Base-by-base conservation (phyloP, 2,797 vertebrate species). In the Aphelocoma californica region DNA sequence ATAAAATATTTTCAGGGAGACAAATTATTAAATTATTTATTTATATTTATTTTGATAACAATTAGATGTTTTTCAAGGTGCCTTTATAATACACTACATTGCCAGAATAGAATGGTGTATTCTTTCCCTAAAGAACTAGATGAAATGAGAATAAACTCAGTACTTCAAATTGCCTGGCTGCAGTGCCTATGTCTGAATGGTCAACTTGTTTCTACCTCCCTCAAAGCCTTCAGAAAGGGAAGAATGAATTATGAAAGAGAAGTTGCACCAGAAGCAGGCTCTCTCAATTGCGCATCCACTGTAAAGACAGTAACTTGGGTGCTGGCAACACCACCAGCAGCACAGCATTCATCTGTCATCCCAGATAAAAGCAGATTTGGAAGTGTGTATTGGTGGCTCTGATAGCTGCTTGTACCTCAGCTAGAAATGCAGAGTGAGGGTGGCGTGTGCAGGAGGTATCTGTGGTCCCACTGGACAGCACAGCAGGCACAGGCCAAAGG, bases 371-470 rank as follows among this genome's bases (percentile, higher is more conserved):
- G 3, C 54, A 47, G 47, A 12, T 65, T 40, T 81, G 65, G 44
- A 53, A 36, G 47, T 23, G 6, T 32, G 16, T 24, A 1, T 20
- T 3, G 3, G 18, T 58, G 40, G 23, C 40, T 71, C 23, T 44
- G 18, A 5, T 5, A 18, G 66, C 56, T 88, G 44, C 14, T 45
- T 0, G 0, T 44, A n/a, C 25, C 50, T 83, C 48, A 75, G 32
- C 14, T 62, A 12, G 31, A 71, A 48, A 20, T 50, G 69, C 24
- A 8, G 83, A 56, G 18, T 1, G 19, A 69, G 48, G 8, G 8
- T 38, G 45, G 18, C 24, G 32, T 72, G 6, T 25, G 20, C 18
- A 26, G 40, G 50, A 70, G 31, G 20, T 13, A 2, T n/a, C 50
- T 86, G 40, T 48, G 56, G 40, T 34, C 34, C 9, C 0, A 0